Conservation (phyloP, 2,888 invertebrate species). For the Eutolmus rufibarbis region DNA sequence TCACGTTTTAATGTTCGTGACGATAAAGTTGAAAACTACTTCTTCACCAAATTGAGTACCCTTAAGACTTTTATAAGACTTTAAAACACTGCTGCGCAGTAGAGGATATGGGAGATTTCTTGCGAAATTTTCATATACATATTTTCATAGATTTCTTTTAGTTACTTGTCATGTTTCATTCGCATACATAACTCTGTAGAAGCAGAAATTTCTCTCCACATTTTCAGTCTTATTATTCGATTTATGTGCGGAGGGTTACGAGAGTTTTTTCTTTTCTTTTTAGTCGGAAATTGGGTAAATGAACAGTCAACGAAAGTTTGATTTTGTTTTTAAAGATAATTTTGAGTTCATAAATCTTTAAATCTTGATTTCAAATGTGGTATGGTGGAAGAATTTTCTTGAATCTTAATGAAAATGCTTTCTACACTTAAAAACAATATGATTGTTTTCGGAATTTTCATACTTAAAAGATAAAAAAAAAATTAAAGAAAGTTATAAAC, state of each 20-base stretch:
- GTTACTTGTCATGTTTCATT: neutral
- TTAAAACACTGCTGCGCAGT: neutral
- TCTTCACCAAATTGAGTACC: slow-evolving; percentile 18
- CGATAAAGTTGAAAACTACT: slow-evolving; percentile 8
- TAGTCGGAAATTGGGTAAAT: neutral
- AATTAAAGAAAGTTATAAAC: no score
- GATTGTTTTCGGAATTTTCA: no score
- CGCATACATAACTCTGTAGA: neutral
- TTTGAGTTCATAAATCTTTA: neutral
- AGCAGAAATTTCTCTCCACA: neutral
- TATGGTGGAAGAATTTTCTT: no score
- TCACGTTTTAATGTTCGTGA: slow-evolving; percentile 23
- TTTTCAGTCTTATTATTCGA: neutral
- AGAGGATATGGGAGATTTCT: neutral
- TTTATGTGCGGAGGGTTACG: neutral
- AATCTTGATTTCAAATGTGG: no score
- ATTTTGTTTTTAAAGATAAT: neutral
- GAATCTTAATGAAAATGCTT: no score
- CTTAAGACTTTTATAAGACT: neutral
- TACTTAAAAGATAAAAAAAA: no score
- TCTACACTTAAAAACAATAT: no score
- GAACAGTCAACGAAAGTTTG: neutral
- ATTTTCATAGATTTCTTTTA: neutral
- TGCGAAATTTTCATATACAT: slow-evolving; percentile 5
- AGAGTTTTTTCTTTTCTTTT: neutral